These are phyloP conservation scores for Bombus haemorrhoidalis DNA, from an alignment of 1,140 invertebrate genomes.

Conservation along the genomic window DNA sequence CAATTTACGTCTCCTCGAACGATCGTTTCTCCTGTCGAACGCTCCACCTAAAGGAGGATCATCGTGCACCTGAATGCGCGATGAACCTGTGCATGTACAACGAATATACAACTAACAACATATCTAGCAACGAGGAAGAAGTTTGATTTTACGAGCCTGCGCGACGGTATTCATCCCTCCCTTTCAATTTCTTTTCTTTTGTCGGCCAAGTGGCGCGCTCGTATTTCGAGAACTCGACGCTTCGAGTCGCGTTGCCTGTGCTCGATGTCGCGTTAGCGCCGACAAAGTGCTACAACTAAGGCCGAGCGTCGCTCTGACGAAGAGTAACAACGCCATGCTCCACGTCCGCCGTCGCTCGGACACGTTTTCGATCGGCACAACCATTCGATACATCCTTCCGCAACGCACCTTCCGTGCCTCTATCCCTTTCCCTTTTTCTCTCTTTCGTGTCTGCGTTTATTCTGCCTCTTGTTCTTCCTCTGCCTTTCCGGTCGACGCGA, in stretches of 20 bases:
- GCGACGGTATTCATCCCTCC: no score
- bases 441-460: not conserved
- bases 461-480: not conserved
- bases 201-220: no score
- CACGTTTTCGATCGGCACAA: not conserved
- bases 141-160: conserved; percentile 11
- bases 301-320: conserved; percentile 26
- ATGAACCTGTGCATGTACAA: conserved; percentile 32
- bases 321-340: conserved; percentile 8
- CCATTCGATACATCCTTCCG: not conserved
- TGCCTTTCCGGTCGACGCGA: not conserved
- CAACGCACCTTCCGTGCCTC: not conserved
- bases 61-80: conserved; percentile 14
- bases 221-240: not conserved
- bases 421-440: not conserved
- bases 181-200: no score
- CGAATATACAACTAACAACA: conserved; percentile 45
- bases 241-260: not conserved
- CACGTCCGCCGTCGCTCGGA: not conserved
- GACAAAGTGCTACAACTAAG: not conserved
- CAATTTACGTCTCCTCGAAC: no score
- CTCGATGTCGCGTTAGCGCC: no score
- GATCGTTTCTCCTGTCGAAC: not conserved
- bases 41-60: not conserved
- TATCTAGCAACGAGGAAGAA: conserved; percentile 39